phyloP scores from a whole-genome alignment of 2,797 vertebrate genomes.

The Hybognathus amarus region DNA sequence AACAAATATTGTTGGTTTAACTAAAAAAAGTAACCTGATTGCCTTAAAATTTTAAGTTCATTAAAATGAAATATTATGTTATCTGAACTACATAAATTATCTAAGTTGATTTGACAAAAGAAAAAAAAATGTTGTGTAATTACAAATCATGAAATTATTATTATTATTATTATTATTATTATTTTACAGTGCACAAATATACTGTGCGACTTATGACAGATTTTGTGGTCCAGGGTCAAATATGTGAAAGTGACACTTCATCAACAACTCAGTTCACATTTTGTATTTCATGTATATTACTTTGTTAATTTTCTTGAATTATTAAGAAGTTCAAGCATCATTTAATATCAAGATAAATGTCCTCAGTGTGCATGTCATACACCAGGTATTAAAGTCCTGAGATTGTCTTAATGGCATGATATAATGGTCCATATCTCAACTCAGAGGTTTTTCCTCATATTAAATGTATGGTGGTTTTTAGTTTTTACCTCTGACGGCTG shows the following conservation, averaged over 20 bases:
- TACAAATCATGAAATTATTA: too few species aligned
- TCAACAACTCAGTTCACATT: neutral
- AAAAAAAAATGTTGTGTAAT: too few species aligned
- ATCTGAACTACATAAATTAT: too few species aligned
- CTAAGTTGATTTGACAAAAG: too few species aligned
- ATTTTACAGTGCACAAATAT: too few species aligned
- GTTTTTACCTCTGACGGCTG: neutral
- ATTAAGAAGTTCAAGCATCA: slow-evolving; percentile 65
- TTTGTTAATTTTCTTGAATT: slow-evolving; percentile 72
- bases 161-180: too few species aligned
- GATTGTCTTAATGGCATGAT: slow-evolving; percentile 70
- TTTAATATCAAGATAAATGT: slow-evolving; percentile 75
- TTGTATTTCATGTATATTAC: neutral
- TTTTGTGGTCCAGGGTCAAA: too few species aligned
- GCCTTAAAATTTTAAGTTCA: too few species aligned
- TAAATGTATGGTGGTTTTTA: slow-evolving; percentile 63
- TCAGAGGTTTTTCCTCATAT: slow-evolving; percentile 58
- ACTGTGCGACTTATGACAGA: too few species aligned
- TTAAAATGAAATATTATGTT: too few species aligned
- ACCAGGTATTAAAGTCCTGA: slow-evolving; percentile 67
- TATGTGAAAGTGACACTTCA: neutral
- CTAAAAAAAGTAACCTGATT: too few species aligned
- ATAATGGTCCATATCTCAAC: slow-evolving; percentile 67
- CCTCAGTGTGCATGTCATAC: slow-evolving; percentile 61
- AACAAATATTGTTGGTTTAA: too few species aligned